Conservation (phyloP, 2,113 vertebrate genomes). For the Sphyrna mokarran region DNA sequence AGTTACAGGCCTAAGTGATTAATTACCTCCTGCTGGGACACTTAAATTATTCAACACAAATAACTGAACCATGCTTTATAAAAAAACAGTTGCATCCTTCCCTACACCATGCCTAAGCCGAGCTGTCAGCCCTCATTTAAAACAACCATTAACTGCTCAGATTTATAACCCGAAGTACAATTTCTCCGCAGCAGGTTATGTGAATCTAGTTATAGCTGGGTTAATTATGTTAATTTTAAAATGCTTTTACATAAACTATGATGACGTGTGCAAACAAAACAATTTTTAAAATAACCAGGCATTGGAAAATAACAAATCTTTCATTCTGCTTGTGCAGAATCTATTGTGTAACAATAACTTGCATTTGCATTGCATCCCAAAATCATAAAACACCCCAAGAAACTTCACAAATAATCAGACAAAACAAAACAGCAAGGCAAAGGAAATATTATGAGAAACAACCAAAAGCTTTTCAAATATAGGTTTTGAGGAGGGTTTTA, state of each 20-base stretch:
- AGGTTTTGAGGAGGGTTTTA: background rate
- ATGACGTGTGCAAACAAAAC: background rate
- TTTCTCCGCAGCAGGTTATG: constrained; percentile 46
- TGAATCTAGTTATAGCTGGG: background rate
- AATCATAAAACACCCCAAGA: background rate
- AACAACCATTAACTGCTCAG: constrained; percentile 61
- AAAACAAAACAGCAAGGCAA: background rate
- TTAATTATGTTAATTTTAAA: background rate
- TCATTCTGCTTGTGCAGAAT: background rate
- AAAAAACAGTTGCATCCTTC: constrained; percentile 68
- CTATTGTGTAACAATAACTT: background rate
- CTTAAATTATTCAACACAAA: constrained; percentile 65
- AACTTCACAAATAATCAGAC: background rate
- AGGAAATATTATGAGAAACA: background rate
- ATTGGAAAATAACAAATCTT: background rate
- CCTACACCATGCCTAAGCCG: constrained; percentile 63
- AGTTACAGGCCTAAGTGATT: constrained; percentile 60
- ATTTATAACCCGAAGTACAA: constrained; percentile 63
- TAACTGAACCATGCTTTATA: constrained; percentile 52
- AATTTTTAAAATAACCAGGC: background rate
- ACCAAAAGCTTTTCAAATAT: background rate
- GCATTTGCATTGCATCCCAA: background rate
- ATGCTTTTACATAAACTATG: background rate
- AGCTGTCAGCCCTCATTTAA: constrained; percentile 70
- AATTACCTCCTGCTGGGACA: constrained; percentile 63